Percentiles rank a stretch among this genome's conserved stretches.
phyloP scores from a whole-genome alignment of 1,140 invertebrate species.

The Sminthurinus signatus region DNA sequence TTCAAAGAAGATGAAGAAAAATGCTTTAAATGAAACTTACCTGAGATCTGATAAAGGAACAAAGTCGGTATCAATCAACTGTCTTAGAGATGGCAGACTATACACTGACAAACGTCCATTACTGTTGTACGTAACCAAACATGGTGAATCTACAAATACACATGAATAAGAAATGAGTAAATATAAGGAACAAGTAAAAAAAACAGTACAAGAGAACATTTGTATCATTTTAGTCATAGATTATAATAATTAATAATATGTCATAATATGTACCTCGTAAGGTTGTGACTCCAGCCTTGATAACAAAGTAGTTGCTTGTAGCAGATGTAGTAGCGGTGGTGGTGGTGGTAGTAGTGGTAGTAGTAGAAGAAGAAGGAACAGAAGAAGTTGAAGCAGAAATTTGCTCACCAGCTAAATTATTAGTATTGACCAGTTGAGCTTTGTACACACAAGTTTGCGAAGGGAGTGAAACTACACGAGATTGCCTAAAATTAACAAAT shows the following conservation, averaged over 20 bases:
- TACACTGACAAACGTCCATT: conserved; percentile 86
- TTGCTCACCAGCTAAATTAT: conserved; percentile 1
- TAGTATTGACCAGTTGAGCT: conserved; percentile 64
- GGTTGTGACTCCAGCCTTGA: conserved; percentile 87
- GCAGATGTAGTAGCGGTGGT: no score
- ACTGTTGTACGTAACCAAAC: conserved; percentile 85
- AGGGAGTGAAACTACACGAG: conserved; percentile 84
- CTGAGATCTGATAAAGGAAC: conserved; percentile 86
- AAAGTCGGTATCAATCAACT: conserved; percentile 75
- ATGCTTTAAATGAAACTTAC: no score
- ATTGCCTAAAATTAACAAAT: no score
- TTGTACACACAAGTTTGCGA: conserved; percentile 86
- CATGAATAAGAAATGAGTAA: no score
- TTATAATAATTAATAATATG: no score
- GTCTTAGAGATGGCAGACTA: conserved; percentile 83
- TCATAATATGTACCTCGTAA: conserved; percentile 89
- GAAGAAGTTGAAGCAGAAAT: neutral
- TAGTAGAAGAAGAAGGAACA: neutral
- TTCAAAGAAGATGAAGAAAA: no score
- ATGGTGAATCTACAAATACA: conserved; percentile 78
- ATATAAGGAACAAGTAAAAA: no score
- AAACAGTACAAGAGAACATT: no score
- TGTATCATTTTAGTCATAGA: no score
- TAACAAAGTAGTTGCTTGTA: conserved; percentile 64
- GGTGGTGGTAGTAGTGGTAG: no score